A percentile compares a stretch with the other conserved stretches of the same genome.
Conservation (phyloP, 2,113 vertebrate species). For the Microtus montanus region DNA sequence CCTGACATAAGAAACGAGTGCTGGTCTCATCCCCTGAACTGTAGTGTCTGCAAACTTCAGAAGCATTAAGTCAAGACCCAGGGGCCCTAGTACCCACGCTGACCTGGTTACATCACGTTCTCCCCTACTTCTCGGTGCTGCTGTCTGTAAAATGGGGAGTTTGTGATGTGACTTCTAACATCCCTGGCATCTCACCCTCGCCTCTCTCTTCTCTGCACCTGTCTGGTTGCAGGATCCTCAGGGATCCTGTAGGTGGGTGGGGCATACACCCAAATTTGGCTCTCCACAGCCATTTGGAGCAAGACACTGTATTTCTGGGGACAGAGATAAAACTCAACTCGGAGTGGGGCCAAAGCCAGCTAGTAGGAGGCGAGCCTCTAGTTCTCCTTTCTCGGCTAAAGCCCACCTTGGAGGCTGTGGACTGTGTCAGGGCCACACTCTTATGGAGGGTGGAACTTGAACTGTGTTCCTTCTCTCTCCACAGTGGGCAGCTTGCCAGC, state of each 20-base stretch:
- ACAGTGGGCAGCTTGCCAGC: background rate
- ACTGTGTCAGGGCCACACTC: background rate
- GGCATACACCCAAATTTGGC: background rate
- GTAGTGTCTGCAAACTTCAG: background rate
- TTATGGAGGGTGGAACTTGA: fast-evolving
- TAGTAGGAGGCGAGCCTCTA: background rate
- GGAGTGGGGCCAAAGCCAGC: background rate
- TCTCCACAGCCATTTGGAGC: background rate
- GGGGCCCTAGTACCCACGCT: background rate
- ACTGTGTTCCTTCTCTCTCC: background rate
- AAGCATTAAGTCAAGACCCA: background rate
- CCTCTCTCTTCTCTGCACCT: background rate
- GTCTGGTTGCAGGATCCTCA: background rate
- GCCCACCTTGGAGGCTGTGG: too few relatives aligned
- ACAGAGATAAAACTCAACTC: background rate
- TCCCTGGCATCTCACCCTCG: background rate
- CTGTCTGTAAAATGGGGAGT: background rate
- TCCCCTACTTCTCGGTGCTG: background rate
- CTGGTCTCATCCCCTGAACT: background rate
- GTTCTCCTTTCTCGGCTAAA: background rate
- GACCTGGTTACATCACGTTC: background rate
- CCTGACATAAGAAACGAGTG: background rate
- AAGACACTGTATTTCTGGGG: background rate
- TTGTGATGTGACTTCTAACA: background rate
- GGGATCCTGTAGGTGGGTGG: fast-evolving